Evolutionary conservation across 2,797 vertebrate species (phyloP), one percentile per base, ranked within the genome.

Genomic region (Phataginus tricuspis): DNA sequence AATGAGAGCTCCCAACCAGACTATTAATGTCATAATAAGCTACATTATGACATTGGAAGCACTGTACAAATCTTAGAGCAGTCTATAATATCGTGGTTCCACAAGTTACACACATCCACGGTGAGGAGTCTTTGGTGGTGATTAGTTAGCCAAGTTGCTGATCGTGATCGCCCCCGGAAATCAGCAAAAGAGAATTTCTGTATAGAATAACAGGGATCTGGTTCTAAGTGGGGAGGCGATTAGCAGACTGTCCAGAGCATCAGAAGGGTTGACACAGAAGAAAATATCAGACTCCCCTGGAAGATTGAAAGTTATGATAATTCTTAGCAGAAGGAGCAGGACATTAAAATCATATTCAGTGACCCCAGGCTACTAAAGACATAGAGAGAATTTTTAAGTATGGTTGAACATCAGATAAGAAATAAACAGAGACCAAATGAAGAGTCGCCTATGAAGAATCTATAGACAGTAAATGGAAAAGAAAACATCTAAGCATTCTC

Each of bases 341-440:
- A 3, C 57, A 39, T 75, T 69, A 64, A 75, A 90, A 68, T 84
- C 25, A 68, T 61, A 34, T 37, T 71, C 21, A 69, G 42, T 61
- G 39, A 79, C 77, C 29, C 25, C 13, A 66, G 27, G 29, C n/a
- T 61, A 74, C 55, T 83, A 93, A 94, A 23, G 5, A 71, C 39
- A 42, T 27, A 80, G 37, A 86, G 29, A n/a, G 13, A 80, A 27
- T 80, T 45, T 87, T 25, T 94, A 95, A 86, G 51, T 29, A 37
- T 31, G 21, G 4, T 11, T 59, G 21, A 91, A 51, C 66, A 92
- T 88, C 87, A 95, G 64, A 84, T 93, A 97, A 84, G n/a, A 96
- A 90, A 93, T 39, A 59, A 71, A 80, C 6, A 82, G 80, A 95
- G 45, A 75, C 11, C 66, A 64, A 92, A 37, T 75, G 18, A 64